These are phyloP conservation scores for Anableps anableps DNA, from an alignment of 2,797 vertebrate species.

Conservation along the genomic window DNA sequence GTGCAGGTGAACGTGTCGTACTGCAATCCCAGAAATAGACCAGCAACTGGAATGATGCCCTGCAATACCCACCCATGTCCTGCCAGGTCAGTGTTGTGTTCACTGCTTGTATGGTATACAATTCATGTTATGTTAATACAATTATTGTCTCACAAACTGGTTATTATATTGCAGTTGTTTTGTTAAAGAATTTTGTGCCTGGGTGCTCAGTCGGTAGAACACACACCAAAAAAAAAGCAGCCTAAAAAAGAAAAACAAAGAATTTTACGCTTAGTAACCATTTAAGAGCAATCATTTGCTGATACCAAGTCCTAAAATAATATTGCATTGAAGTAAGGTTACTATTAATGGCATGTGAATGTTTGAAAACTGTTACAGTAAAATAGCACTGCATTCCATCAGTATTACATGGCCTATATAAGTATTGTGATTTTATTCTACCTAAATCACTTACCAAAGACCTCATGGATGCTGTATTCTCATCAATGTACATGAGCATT, in stretches of 20 bases:
- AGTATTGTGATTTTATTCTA: not conserved
- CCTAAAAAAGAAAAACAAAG: too few species aligned
- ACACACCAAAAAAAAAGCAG: too few species aligned
- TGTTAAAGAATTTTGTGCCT: not conserved
- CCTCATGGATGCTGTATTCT: not conserved
- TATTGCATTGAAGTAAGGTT: not conserved
- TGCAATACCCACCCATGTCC: constrained; percentile 88
- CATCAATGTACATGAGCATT: not conserved
- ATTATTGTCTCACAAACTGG: not conserved
- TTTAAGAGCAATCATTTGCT: not conserved
- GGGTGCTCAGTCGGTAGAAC: too few species aligned
- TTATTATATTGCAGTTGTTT: not conserved
- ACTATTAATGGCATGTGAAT: not conserved
- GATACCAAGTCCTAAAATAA: not conserved
- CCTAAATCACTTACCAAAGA: not conserved
- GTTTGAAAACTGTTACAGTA: not conserved
- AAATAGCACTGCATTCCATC: not conserved
- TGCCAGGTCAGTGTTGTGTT: constrained; percentile 68
- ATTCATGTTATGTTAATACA: not conserved
- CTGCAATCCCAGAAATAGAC: constrained; percentile 84
- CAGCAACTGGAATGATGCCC: constrained; percentile 76
- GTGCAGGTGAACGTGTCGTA: constrained; percentile 84
- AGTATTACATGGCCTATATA: not conserved
- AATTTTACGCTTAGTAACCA: not conserved
- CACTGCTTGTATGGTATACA: not conserved